phyloP scores from a whole-genome alignment of 2,888 invertebrate genomes.

The Apeira syringaria region DNA sequence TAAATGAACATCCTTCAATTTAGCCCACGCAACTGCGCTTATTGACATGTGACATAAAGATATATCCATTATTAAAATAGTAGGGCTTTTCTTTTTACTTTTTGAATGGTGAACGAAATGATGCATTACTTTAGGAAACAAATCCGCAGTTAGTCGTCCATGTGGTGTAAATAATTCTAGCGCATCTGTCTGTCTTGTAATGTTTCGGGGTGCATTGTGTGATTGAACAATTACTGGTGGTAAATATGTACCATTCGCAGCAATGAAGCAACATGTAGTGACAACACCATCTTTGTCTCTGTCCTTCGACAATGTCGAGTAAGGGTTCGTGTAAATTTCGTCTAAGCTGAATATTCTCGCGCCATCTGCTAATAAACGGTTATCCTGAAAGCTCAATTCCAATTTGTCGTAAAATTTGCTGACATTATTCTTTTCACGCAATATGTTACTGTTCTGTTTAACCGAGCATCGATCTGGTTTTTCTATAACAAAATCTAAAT shows the following conservation, averaged over 20 bases:
- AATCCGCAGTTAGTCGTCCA: slow-evolving; percentile 1
- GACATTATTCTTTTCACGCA: slow-evolving; percentile 3
- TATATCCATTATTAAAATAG: slow-evolving; percentile 11
- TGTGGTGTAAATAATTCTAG: neutral
- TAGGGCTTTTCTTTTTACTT: slow-evolving; percentile 8
- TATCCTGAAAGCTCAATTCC: slow-evolving; percentile 1
- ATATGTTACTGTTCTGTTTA: neutral
- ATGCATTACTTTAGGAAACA: slow-evolving; percentile 6
- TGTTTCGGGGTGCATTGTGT: neutral
- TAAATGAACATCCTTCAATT: slow-evolving; percentile 5
- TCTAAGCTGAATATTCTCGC: slow-evolving; percentile 12
- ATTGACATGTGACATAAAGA: slow-evolving; percentile 9
- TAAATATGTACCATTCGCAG: slow-evolving; percentile 4
- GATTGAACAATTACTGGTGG: slow-evolving; percentile 5
- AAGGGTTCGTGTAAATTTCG: slow-evolving; percentile 4
- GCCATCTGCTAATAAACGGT: neutral
- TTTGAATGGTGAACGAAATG: slow-evolving; percentile 9
- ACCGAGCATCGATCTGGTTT: neutral
- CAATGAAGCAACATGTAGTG: slow-evolving; percentile 8
- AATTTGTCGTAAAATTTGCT: slow-evolving; percentile 9
- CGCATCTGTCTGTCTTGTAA: neutral
- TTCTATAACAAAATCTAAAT: neutral
- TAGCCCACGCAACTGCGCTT: slow-evolving; percentile 1
- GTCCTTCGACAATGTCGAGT: neutral
- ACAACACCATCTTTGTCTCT: neutral